These are phyloP conservation scores for Sussaba pulchella DNA, from an alignment of 2,888 invertebrate genomes.

Conservation along the genomic window DNA sequence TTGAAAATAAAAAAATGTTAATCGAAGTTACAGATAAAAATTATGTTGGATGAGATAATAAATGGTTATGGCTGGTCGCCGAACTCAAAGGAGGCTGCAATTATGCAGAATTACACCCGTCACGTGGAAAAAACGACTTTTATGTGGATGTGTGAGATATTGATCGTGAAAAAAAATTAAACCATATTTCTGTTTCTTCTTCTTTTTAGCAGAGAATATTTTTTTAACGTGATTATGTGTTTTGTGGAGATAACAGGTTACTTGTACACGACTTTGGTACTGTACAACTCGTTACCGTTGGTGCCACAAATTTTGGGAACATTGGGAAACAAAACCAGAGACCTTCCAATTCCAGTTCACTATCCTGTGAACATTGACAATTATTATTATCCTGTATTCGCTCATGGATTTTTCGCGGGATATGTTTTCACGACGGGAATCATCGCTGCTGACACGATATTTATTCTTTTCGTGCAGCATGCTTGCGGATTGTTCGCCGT, in stretches of 20 bases:
- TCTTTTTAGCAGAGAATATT: too few relatives aligned
- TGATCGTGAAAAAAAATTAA: not conserved
- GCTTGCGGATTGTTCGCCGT: constrained; percentile 8
- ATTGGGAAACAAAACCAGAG: constrained; percentile 12
- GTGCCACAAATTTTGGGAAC: constrained; percentile 7
- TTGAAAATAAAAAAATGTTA: not conserved
- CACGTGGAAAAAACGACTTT: constrained; percentile 24
- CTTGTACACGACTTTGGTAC: not conserved
- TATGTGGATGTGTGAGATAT: constrained; percentile 25
- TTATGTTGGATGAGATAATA: constrained; percentile 26
- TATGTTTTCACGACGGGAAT: constrained; percentile 5
- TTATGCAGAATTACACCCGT: constrained; percentile 22
- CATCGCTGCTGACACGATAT: constrained; percentile 30
- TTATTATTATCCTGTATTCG: constrained; percentile 42
- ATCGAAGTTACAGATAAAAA: constrained; percentile 28
- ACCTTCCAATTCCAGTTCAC: constrained; percentile 17
- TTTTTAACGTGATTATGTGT: too few relatives aligned
- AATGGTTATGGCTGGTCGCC: constrained; percentile 2
- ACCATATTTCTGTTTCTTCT: too few relatives aligned
- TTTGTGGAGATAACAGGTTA: not conserved
- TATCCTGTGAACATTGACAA: constrained; percentile 39
- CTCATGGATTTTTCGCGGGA: not conserved
- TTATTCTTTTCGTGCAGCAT: constrained; percentile 14
- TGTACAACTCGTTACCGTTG: not conserved
- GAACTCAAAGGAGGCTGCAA: constrained; percentile 16